Evolutionary conservation across 2,888 invertebrate genomes (phyloP), one percentile per base, ranked within the genome.

Genomic region (Nipponacmea schrenckii): DNA sequence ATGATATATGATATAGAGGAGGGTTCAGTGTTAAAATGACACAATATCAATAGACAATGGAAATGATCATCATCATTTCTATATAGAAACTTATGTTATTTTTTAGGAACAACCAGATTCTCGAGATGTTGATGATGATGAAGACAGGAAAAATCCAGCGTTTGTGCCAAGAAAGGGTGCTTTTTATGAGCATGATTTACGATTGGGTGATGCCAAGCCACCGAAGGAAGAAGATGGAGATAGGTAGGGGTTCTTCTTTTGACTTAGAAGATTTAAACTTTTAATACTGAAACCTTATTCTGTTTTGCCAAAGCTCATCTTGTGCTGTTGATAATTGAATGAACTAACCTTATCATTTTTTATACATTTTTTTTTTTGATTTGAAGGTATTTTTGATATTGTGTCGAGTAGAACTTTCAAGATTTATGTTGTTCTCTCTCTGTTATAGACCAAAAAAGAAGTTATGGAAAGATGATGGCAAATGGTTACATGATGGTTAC

Each of bases 131-230:
- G 97, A 97, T 86, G 94, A 95, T 84, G 96, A 96, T 84, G 97
- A 97, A 87, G 98, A 98, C 87, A 92, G 95, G 62, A 94, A 96
- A 87, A 97, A 98, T 90, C 98, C 98, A 0, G 97, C 98, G 85
- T 98, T 97, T 89, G 97, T 98, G 80, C 98, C 98, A 0, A 96
- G 97, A 88, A 92, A 94, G 79, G 98, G 98, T 0, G 95, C 95
- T 0, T 98, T 98, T 89, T 98, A 98, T 85, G 98, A 98, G 83
- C 98, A 98, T 84, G 98, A 98, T 86, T 80, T 82, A 70, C 79
- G 89, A n/a, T 79, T 82, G 74, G 80, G 44, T 73, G 77, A 72
- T 44, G 80, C 72, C 66, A 78, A 69, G 39, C 77, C 79, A 10
- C 77, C 79, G 66, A 74, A 70, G 48, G 80, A 82, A 39, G 76